Conservation (phyloP, 2,113 vertebrate genomes). For the Rissa tridactyla region DNA sequence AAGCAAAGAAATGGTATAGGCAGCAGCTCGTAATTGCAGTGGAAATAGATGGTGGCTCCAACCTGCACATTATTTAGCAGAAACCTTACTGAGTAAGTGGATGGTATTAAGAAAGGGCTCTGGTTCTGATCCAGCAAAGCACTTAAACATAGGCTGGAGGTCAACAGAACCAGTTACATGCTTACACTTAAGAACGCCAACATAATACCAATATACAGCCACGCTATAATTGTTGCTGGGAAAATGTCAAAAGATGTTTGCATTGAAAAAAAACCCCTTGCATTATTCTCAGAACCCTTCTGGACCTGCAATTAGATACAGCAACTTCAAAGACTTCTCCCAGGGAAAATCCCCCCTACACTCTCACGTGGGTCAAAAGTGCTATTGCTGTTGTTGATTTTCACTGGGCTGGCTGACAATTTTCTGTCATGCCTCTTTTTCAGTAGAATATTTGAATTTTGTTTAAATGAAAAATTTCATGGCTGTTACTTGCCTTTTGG, state of each 20-base stretch:
- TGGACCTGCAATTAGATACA: background rate
- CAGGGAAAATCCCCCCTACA: background rate
- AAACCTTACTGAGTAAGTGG: background rate
- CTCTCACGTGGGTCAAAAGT: background rate
- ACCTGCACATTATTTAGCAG: background rate
- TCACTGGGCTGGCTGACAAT: background rate
- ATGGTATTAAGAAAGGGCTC: background rate
- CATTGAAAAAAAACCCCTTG: background rate
- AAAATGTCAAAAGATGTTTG: background rate
- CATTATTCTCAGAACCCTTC: background rate
- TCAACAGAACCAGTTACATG: background rate
- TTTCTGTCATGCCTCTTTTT: background rate
- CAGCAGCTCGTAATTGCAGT: background rate
- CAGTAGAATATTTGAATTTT: background rate
- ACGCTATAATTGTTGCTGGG: background rate
- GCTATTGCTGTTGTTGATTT: background rate
- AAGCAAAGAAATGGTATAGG: background rate
- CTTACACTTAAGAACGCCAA: background rate
- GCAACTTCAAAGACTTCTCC: background rate
- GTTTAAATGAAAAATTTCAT: background rate
- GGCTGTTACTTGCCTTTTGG: background rate
- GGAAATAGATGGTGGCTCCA: background rate
- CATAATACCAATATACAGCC: background rate
- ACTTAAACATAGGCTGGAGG: background rate
- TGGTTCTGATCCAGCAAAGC: slow-evolving; percentile 14